Evolutionary conservation across 1,140 invertebrate species (phyloP).

Genomic region (Tachypleus tridentatus): DNA sequence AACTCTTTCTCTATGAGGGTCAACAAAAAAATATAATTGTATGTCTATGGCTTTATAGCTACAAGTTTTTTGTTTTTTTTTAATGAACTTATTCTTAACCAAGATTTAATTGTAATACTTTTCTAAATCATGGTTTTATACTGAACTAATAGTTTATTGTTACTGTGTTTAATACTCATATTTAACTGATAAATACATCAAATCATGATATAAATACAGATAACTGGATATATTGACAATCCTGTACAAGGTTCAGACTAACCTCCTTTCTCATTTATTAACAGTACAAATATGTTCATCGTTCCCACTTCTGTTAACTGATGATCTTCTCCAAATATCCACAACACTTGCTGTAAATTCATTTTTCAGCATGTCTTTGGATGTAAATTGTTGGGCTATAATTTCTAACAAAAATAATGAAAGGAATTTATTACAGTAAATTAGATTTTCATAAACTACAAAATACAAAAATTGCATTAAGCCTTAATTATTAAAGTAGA

Average conservation of each 20-base stretch:
- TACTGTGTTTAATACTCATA: too few relatives aligned
- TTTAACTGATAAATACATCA: too few relatives aligned
- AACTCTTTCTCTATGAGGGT: conserved; percentile 38
- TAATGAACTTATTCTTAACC: too few relatives aligned
- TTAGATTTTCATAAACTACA: too few relatives aligned
- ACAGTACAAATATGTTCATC: conserved; percentile 95
- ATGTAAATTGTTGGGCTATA: conserved; percentile 45
- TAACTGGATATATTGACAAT: too few relatives aligned
- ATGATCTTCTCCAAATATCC: conserved; percentile 90
- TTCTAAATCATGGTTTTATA: too few relatives aligned
- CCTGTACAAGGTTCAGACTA: background rate
- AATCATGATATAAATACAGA: too few relatives aligned
- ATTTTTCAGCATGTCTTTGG: conserved; percentile 56
- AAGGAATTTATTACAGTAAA: too few relatives aligned
- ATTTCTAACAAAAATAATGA: conserved; percentile 29
- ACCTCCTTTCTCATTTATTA: conserved; percentile 78
- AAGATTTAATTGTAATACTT: too few relatives aligned
- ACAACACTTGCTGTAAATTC: conserved; percentile 90
- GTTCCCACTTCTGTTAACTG: conserved; percentile 95
- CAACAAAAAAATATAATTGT: conserved; percentile 8
- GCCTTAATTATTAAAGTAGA: too few relatives aligned
- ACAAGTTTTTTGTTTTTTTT: background rate
- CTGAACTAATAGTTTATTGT: too few relatives aligned
- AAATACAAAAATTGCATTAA: too few relatives aligned
- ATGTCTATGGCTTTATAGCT: background rate